Evolutionary conservation across 2,888 invertebrate species (phyloP).

Genomic region (Microctonus hyperodae): DNA sequence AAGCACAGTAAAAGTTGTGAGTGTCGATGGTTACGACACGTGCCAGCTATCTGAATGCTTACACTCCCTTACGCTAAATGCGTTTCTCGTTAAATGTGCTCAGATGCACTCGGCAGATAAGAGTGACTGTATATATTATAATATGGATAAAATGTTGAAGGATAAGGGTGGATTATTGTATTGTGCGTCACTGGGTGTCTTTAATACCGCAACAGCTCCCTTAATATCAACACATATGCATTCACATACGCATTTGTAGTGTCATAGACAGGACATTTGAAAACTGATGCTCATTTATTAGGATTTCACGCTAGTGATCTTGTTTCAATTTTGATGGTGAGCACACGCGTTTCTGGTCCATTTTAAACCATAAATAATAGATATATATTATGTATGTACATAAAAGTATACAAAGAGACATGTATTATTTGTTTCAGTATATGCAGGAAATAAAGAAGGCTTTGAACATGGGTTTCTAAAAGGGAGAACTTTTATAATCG

Average conservation of each 20-base stretch:
- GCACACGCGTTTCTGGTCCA: slow-evolving; percentile 1
- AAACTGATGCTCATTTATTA: slow-evolving; percentile 58
- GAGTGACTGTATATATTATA: slow-evolving; percentile 36
- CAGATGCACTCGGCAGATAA: slow-evolving; percentile 52
- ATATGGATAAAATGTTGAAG: slow-evolving; percentile 33
- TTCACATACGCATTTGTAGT: slow-evolving; percentile 1
- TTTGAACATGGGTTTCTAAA: neutral
- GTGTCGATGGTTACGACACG: slow-evolving; percentile 40
- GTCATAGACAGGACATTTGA: slow-evolving; percentile 38
- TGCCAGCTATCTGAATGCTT: slow-evolving; percentile 46
- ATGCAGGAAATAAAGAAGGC: neutral
- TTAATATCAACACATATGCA: slow-evolving; percentile 6
- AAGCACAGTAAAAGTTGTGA: slow-evolving; percentile 22
- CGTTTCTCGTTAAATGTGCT: slow-evolving; percentile 47
- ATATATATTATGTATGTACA: too few species aligned
- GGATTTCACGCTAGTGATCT: slow-evolving; percentile 57
- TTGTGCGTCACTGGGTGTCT: slow-evolving; percentile 33
- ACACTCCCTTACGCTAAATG: slow-evolving; percentile 41
- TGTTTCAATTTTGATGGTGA: slow-evolving; percentile 36
- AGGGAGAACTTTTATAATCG: slow-evolving; percentile 19
- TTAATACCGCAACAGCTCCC: slow-evolving; percentile 8
- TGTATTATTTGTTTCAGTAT: neutral
- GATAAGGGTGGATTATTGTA: slow-evolving; percentile 41
- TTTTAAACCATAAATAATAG: neutral
- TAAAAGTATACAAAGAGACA: too few species aligned